Evolutionary conservation across 2,888 invertebrate species (phyloP), one percentile per base, ranked within the genome.

Genomic region (Galerucella pusilla): DNA sequence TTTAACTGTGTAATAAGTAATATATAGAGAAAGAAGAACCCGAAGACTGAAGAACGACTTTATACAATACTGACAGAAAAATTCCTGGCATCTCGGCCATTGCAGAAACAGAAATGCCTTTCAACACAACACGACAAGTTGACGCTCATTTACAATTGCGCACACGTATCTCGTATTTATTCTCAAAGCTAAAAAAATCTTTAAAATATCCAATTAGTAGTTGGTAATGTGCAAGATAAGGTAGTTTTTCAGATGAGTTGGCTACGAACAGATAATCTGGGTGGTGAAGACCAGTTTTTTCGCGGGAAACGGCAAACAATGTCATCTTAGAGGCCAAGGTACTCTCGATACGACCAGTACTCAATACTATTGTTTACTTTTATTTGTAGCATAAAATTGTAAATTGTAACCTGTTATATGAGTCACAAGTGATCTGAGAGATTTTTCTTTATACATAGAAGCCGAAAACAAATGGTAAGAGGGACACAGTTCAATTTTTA

Each of bases 321-420:
- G 85, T 86, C 84, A 84, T 82, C 80, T 81, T 85, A 85, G 85
- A 67, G 79, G 80, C 86, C 85, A 85, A 85, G 85, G 85, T 85
- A 85, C 79, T 86, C 84, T 86, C 84, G 79, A 82, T 84, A 84
- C 85, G 81, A 85, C 85, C 85, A 84, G 84, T 86, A 85, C 85
- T 84, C 85, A 85, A 85, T 84, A 83, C 86, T 85, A 86, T 86
- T 87, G 86, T 87, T 86, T 86, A 85, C 86, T 86, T 87, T 87
- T 86, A 86, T 87, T 87, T 86, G 86, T 84, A 85, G 86, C 85
- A 87, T 87, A 86, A 87, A 49, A 86, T 86, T 75, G 73, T 66
- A 67, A 86, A 86, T 85, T 86, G 85, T 83, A 86, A 86, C 86
- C 87, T 86, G 87, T 86, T 86, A 86, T 86, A 86, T 86, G 86